Base-by-base conservation (phyloP, 2,888 invertebrate genomes). In the Lasioglossum zephyrum region DNA sequence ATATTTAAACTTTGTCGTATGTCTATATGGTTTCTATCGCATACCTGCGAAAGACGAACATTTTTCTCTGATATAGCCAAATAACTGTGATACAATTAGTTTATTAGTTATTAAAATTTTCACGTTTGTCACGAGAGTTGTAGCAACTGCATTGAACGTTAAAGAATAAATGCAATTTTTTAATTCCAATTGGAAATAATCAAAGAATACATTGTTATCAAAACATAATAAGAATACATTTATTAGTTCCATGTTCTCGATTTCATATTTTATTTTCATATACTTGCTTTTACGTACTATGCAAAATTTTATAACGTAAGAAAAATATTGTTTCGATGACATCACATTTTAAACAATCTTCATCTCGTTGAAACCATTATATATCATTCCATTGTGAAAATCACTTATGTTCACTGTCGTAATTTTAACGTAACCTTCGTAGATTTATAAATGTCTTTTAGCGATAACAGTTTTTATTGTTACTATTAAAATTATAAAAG, bases 191-290 rank as follows among this genome's bases (percentile, higher is more conserved):
- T 13, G 4, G 18, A 31, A 41, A 53, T 63, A 13, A 22, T 36
- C 26, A 2, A 39, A 44, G 11, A 22, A 2, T 36, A 63, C 4
- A 75, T 8, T 84, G 73, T 73, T 57, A 26, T 0, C 72, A 85
- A 85, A 76, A 73, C 79, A 79, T 85, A 79, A 73, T 79, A 66
- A 47, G 47, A n/a, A 2, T 78, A 22, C 5, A 47, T 66, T 57
- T 66, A 22, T 31, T 36, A 70, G n/a, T 31, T 75, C 11, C 63
- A 31, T 39, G 3, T 76, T 80, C 49, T 77, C 8, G 5, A 26
- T 70, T 70, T 73, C 22, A 9, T 13, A 26, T n/a, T 73, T 41
- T 49, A 39, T 73, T n/a, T 66, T 26, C 16, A 22, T 11, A 18
- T n/a, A 49, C n/a, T 66, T 53, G 8, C 36, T 39, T 39, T 39